Percentiles rank a stretch among this genome's conserved stretches.
Evolutionary conservation across 2,888 invertebrate genomes (phyloP).

Genomic region (Heliconius ethilla): DNA sequence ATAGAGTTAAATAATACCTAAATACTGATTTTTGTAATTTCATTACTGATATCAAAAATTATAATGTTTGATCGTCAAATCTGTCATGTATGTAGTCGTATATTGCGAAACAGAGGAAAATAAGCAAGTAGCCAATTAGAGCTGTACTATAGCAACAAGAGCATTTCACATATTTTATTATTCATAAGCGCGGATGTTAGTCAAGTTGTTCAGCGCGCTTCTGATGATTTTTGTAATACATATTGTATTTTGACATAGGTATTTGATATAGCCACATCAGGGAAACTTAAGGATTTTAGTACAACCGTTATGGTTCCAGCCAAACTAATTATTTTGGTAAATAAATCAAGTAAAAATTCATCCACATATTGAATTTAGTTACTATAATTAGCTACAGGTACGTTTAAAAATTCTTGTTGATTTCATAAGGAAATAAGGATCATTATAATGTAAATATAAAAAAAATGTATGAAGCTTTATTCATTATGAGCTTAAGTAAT

Average conservation of each 20-base stretch:
- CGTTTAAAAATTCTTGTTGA: not conserved
- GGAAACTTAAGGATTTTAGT: not conserved
- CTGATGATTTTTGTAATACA: not conserved
- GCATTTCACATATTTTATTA: slow-evolving; percentile 13
- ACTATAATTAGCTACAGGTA: not conserved
- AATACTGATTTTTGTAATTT: not conserved
- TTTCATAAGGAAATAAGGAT: slow-evolving; percentile 8
- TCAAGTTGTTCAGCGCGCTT: not conserved
- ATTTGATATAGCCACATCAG: not conserved
- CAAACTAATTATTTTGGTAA: not conserved
- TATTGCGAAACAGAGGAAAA: not conserved
- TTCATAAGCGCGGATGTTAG: slow-evolving; percentile 1
- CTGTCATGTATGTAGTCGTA: not conserved
- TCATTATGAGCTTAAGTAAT: slow-evolving; percentile 23
- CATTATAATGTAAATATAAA: slow-evolving; percentile 18
- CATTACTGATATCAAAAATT: not conserved
- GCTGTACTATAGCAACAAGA: not conserved
- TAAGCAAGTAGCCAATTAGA: slow-evolving; percentile 6
- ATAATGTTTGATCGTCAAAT: not conserved
- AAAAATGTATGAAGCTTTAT: slow-evolving; percentile 7
- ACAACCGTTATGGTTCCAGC: not conserved
- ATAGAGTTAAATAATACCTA: not conserved
- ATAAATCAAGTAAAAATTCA: not conserved
- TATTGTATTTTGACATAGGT: not conserved
- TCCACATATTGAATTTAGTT: not conserved